A percentile compares a stretch with the other conserved stretches of the same genome.
Conservation (phyloP, 2,113 vertebrate species). For the Reinhardtius hippoglossoides region DNA sequence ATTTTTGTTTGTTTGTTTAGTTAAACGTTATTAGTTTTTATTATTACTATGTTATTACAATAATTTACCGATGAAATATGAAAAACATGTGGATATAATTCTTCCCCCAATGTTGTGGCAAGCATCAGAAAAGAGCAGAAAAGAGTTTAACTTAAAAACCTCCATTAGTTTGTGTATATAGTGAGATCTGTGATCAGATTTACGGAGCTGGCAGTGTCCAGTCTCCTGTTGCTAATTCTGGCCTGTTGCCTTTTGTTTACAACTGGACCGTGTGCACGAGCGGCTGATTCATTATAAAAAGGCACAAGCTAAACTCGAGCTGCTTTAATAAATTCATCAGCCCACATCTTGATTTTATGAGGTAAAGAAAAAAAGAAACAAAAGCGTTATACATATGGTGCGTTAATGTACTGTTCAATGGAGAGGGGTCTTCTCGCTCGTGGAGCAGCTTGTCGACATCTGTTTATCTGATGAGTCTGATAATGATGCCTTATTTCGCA, state of each 20-base stretch:
- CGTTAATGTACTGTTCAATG: slow-evolving; percentile 53
- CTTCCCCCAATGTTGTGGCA: neutral
- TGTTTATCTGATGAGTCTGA: slow-evolving; percentile 79
- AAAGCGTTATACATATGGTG: slow-evolving; percentile 52
- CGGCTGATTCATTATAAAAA: neutral
- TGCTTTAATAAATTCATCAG: slow-evolving; percentile 36
- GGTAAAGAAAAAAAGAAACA: neutral
- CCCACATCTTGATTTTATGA: slow-evolving; percentile 35
- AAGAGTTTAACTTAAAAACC: neutral
- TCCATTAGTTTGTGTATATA: neutral
- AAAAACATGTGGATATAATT: neutral
- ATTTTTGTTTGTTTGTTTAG: neutral
- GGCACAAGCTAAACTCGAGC: neutral
- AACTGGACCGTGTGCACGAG: neutral
- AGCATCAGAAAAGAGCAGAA: neutral
- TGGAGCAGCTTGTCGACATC: slow-evolving; percentile 80
- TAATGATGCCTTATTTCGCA: slow-evolving; percentile 73
- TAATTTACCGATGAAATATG: neutral
- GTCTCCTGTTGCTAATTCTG: neutral
- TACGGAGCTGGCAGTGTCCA: neutral
- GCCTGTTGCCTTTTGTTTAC: slow-evolving; percentile 25
- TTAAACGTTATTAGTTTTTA: neutral
- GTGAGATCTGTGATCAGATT: neutral
- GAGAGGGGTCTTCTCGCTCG: slow-evolving; percentile 64
- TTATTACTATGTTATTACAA: neutral